These are phyloP conservation scores for Icerya purchasi DNA, from an alignment of 2,888 invertebrate species.

Conservation along the genomic window DNA sequence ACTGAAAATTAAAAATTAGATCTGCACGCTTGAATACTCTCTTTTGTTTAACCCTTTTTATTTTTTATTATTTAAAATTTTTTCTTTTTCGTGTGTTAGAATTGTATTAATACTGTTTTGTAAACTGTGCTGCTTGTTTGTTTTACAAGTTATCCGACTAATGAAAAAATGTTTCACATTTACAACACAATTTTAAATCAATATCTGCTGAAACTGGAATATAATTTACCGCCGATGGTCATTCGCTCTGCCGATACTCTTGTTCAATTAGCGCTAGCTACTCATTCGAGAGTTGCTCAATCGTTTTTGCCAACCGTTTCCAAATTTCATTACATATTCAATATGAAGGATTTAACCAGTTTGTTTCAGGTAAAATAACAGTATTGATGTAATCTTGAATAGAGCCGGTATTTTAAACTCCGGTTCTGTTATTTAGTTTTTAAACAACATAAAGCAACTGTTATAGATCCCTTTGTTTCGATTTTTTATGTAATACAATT, in stretches of 20 bases:
- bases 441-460: constrained; percentile 7
- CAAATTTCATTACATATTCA: constrained; percentile 89
- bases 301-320: constrained; percentile 78
- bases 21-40: too few species aligned
- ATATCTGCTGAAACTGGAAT: constrained; percentile 40
- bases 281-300: constrained; percentile 52
- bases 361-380: constrained; percentile 55
- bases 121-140: too few species aligned
- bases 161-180: constrained; percentile 61
- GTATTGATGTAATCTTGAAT: not conserved
- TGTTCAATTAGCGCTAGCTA: constrained; percentile 45
- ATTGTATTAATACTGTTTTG: too few species aligned
- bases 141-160: constrained; percentile 71
- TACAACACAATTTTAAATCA: constrained; percentile 62
- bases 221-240: constrained; percentile 41
- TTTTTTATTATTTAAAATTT: too few species aligned
- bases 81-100: too few species aligned
- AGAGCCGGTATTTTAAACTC: not conserved
- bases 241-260: constrained; percentile 37
- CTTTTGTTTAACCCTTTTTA: too few species aligned
- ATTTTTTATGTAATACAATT: too few species aligned
- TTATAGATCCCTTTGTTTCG: too few species aligned
- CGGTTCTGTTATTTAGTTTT: not conserved
- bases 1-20: too few species aligned
- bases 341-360: constrained; percentile 75